These are phyloP conservation scores for Dreissena rostriformis DNA, from an alignment of 1,140 invertebrate genomes.

Conservation along the genomic window DNA sequence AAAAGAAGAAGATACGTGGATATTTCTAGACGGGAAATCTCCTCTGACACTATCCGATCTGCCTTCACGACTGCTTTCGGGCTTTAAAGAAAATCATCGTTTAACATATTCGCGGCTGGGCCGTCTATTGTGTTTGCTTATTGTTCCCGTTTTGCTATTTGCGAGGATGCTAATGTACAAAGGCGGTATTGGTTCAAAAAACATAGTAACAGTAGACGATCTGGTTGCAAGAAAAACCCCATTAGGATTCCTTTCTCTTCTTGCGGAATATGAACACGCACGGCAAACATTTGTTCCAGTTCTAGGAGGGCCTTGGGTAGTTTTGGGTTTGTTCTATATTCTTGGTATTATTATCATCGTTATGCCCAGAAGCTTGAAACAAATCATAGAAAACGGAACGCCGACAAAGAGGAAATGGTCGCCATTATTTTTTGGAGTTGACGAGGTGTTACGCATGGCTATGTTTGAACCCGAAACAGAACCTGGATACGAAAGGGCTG, in stretches of 20 bases:
- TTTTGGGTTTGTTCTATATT: conserved; percentile 21
- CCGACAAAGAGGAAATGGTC: background rate
- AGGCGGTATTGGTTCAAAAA: background rate
- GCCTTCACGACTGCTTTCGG: background rate
- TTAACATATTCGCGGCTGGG: background rate
- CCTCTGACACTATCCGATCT: background rate
- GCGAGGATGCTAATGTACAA: background rate
- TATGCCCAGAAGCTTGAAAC: conserved; percentile 20
- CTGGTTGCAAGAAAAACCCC: conserved; percentile 5
- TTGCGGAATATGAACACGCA: conserved; percentile 2
- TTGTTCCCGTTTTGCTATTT: background rate
- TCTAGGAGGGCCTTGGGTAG: conserved; percentile 30
- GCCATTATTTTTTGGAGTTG: conserved; percentile 10
- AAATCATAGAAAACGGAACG: conserved; percentile 30
- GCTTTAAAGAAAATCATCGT: background rate
- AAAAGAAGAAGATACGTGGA: background rate
- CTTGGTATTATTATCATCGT: conserved; percentile 21
- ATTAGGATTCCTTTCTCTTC: conserved; percentile 29
- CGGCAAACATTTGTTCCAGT: conserved; percentile 24
- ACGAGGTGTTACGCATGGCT: conserved; percentile 9
- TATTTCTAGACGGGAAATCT: background rate
- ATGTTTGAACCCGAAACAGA: background rate
- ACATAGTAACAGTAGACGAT: conserved; percentile 14
- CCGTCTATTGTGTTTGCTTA: background rate
- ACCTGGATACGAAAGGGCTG: conserved; percentile 16